A percentile compares a stretch with the other conserved stretches of the same genome.
phyloP scores from a whole-genome alignment of 2,113 vertebrate genomes.

The Rhynchopsitta pachyrhyncha region DNA sequence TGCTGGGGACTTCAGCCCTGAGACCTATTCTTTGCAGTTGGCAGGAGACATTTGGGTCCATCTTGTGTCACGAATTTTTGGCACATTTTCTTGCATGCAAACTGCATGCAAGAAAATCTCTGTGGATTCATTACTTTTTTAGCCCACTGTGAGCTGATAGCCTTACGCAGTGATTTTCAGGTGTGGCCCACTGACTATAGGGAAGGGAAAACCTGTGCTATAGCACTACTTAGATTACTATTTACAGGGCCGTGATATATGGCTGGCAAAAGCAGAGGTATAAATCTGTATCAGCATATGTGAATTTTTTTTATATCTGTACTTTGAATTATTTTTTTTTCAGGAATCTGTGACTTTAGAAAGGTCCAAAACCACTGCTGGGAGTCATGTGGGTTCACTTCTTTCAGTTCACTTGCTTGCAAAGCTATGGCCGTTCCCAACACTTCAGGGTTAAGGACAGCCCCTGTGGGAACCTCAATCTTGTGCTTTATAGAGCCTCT shows the following conservation, averaged over 20 bases:
- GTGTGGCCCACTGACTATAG: not conserved
- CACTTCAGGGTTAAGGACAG: not conserved
- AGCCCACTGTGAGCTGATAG: not conserved
- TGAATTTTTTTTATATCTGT: not conserved
- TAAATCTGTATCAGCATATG: not conserved
- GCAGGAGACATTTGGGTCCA: not conserved
- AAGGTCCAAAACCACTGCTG: not conserved
- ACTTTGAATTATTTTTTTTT: not conserved
- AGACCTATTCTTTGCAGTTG: not conserved
- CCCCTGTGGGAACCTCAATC: not conserved
- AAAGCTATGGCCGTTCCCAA: not conserved
- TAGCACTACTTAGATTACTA: rapidly evolving
- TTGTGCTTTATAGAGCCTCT: not conserved
- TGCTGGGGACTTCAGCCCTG: not conserved
- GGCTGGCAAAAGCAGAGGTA: not conserved
- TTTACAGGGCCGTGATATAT: not conserved
- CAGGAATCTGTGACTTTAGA: not conserved
- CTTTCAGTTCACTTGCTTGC: not conserved
- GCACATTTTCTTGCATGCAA: not conserved
- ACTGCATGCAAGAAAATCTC: not conserved
- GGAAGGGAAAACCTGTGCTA: not conserved
- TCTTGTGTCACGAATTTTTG: not conserved
- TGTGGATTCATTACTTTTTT: not conserved
- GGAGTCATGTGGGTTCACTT: not conserved
- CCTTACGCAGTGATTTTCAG: not conserved